Conservation (phyloP, 2,888 invertebrate species). For the Labia minor region DNA sequence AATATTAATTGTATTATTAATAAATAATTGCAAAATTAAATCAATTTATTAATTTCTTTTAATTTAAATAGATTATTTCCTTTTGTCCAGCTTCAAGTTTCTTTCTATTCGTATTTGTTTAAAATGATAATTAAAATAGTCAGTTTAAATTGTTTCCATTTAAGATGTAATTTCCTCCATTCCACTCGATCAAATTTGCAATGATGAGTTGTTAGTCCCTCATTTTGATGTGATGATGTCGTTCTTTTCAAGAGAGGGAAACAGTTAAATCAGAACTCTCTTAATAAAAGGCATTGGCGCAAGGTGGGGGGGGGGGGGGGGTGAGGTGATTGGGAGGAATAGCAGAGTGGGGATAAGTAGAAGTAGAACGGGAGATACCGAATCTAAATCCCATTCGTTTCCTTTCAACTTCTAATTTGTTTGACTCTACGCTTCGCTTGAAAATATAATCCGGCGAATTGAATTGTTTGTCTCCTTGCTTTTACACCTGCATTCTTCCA, state of each 20-base stretch:
- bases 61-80: too few species aligned
- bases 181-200: slow-evolving; percentile 1
- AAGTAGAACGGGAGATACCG: background rate
- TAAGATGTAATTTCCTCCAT: background rate
- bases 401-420: background rate
- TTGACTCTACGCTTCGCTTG: background rate
- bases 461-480: slow-evolving; percentile 13
- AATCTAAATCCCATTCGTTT: slow-evolving; percentile 13
- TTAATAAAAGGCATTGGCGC: background rate
- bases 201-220: background rate
- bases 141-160: background rate
- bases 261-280: background rate
- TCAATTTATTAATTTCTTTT: too few species aligned
- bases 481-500: background rate
- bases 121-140: background rate
- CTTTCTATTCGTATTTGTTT: too few species aligned
- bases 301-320: background rate
- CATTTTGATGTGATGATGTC: slow-evolving; percentile 13
- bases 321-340: too few species aligned
- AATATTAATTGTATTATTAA: too few species aligned
- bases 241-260: slow-evolving; percentile 3
- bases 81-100: too few species aligned
- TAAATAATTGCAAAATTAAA: too few species aligned
- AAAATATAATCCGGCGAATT: slow-evolving; percentile 13
- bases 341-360: too few species aligned